Evolutionary conservation across 2,888 invertebrate genomes (phyloP), one percentile per base, ranked within the genome.

Genomic region (Cephonodes hylas): DNA sequence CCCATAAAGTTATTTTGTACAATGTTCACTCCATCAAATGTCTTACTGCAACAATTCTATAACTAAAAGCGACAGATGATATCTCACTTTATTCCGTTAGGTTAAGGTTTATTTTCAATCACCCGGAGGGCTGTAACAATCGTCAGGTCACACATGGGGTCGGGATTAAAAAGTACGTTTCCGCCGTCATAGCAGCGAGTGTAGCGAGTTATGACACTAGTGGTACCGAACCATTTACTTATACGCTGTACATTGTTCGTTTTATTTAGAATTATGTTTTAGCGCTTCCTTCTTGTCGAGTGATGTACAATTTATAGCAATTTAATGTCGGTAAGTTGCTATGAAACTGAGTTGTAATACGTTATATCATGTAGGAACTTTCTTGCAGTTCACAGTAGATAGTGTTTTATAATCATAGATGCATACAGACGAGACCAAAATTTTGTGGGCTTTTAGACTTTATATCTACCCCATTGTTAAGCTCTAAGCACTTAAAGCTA

Each of bases 151-250:
- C 68, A 68, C 68, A 63, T 61, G 66, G 65, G 67, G 25, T 59
- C 53, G 63, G 69, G 70, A 72, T 75, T 72, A 72, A 73, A 75
- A 72, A 73, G 65, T 68, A 70, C 60, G 69, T 73, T 71, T 64
- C 69, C 65, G 70, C 62, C 67, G 72, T 72, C 67, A 72, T 66
- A 64, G 63, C 63, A 46, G 60, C 38, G 67, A 71, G 64, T 68
- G 62, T 64, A 46, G 60, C 38, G 66, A 71, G 64, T 68, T 70
- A 73, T 66, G 64, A 53, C 64, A 48, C 53, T 46, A n/a, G 18
- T 56, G 65, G 44, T 60, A 38, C 18, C 45, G 38, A 60, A 46
- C 18, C 53, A 53, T 53, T 53, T 53, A 53, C 53, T 53, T 53
- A 53, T 53, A 27, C 31, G 13, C 4, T 31, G 31, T 53, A 53